Percentiles rank a stretch among this genome's conserved stretches.
Conservation (phyloP, 2,888 invertebrate species). For the Muschampia plurimacula region DNA sequence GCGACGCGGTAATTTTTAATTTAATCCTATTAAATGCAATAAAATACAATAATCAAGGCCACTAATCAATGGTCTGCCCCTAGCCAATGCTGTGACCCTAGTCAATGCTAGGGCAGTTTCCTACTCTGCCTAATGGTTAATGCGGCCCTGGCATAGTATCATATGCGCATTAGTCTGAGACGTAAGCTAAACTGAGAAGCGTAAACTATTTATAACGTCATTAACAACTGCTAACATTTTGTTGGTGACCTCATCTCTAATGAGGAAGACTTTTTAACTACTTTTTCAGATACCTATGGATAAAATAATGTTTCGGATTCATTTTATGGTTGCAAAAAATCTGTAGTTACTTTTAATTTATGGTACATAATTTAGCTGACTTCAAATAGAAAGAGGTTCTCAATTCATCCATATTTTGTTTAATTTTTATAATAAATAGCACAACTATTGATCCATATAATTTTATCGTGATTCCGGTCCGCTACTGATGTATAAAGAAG, state of each 20-base stretch:
- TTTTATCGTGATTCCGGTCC: neutral
- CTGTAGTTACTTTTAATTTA: too few species aligned
- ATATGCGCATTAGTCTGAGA: conserved; percentile 10
- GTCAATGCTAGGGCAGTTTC: too few species aligned
- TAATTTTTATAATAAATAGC: neutral
- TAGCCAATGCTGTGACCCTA: too few species aligned
- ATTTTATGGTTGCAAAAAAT: too few species aligned
- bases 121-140: too few species aligned
- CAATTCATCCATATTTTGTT: too few species aligned
- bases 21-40: too few species aligned
- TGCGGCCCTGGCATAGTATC: neutral
- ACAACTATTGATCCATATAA: neutral
- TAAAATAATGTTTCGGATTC: neutral
- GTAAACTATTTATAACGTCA: conserved; percentile 16
- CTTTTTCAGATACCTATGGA: neutral
- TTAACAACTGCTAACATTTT: conserved; percentile 11
- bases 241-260: neutral
- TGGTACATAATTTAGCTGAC: too few species aligned
- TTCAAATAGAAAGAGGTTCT: too few species aligned
- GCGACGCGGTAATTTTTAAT: too few species aligned
- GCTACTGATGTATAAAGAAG: neutral
- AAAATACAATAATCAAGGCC: too few species aligned
- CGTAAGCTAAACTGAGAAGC: neutral
- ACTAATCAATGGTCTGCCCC: too few species aligned
- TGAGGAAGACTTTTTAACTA: neutral